Conservation (phyloP, 1,140 invertebrate genomes). For the Holotrichia oblita region DNA sequence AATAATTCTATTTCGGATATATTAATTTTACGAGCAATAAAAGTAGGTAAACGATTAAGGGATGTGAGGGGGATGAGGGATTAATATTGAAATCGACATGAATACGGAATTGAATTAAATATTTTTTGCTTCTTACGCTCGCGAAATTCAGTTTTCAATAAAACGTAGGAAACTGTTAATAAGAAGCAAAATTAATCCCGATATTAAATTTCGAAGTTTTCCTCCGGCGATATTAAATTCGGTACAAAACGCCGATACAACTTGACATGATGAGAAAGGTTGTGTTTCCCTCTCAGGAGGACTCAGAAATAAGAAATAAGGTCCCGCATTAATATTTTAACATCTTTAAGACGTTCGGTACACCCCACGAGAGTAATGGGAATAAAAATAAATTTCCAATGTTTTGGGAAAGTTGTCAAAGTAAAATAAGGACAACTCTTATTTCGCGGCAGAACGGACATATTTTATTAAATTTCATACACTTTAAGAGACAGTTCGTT, state of each 20-base stretch:
- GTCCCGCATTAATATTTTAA: not conserved
- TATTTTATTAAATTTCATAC: constrained; percentile 3
- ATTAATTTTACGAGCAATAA: not conserved
- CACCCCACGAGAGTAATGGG: not conserved
- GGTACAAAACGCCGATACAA: not conserved
- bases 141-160: too few relatives aligned
- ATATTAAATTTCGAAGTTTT: too few relatives aligned
- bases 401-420: not conserved
- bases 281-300: not conserved
- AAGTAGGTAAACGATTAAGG: not conserved
- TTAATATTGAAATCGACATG: too few relatives aligned
- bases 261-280: not conserved
- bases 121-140: too few relatives aligned
- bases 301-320: not conserved
- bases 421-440: not conserved
- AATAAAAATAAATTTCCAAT: constrained; percentile 14
- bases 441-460: not conserved
- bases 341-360: not conserved
- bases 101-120: too few relatives aligned
- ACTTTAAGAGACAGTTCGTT: not conserved
- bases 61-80: too few relatives aligned
- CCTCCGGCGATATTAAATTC: too few relatives aligned
- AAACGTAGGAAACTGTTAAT: too few relatives aligned
- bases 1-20: not conserved
- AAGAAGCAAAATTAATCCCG: too few relatives aligned